Evolutionary conservation across 2,113 vertebrate genomes (phyloP).

Genomic region (Natator depressus): DNA sequence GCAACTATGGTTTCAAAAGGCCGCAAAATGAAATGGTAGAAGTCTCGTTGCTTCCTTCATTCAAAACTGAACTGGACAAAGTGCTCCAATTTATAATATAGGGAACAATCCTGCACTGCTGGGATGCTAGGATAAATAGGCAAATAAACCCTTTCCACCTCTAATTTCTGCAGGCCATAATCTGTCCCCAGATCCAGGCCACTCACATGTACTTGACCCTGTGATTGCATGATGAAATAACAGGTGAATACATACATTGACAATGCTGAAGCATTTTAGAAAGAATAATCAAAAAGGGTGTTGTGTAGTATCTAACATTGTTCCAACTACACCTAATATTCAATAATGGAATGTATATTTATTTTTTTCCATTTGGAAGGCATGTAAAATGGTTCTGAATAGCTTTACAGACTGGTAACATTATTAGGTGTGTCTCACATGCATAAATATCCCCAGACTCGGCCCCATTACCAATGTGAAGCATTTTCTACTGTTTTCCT

Average conservation of each 20-base stretch:
- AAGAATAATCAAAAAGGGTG: neutral
- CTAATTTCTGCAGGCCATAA: neutral
- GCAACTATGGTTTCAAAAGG: neutral
- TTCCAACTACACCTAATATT: neutral
- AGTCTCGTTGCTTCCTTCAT: neutral
- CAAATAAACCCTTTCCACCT: neutral
- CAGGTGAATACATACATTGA: neutral
- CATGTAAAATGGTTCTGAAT: neutral
- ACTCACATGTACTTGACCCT: neutral
- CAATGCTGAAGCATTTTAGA: neutral
- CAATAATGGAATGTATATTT: neutral
- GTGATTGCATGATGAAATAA: neutral
- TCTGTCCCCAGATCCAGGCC: neutral
- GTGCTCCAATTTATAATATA: neutral
- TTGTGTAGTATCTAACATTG: neutral
- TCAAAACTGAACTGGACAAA: conserved; percentile 5
- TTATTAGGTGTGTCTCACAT: neutral
- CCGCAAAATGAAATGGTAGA: neutral
- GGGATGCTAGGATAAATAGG: neutral
- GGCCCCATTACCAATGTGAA: conserved; percentile 36
- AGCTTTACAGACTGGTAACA: conserved; percentile 6
- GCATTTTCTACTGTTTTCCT: conserved; percentile 65
- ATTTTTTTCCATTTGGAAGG: conserved; percentile 42
- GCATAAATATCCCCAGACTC: conserved; percentile 55
- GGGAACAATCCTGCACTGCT: neutral